phyloP scores from a whole-genome alignment of 37 sponge, comb jelly and placozoan genomes.

The Beroe ovata region DNA sequence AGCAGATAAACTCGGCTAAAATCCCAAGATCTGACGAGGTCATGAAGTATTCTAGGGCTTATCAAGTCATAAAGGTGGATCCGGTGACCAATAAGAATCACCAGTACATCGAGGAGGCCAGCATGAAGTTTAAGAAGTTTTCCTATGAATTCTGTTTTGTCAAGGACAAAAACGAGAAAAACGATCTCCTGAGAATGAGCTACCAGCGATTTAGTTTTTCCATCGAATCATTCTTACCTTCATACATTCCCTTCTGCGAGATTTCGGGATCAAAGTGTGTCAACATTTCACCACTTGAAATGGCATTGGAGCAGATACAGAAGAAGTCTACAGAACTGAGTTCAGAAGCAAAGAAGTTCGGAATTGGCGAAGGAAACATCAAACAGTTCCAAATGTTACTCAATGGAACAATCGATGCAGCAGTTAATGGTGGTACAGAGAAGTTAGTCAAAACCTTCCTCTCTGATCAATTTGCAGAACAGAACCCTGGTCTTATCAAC shows the following conservation, averaged over 20 bases:
- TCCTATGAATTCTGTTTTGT: conserved; percentile 7
- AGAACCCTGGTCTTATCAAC: not conserved
- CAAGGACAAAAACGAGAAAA: not conserved
- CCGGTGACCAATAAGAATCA: not conserved
- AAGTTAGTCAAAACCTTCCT: conserved; percentile 7
- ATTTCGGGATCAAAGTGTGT: not conserved
- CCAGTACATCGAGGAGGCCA: not conserved
- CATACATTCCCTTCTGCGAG: conserved; percentile 21
- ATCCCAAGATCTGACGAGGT: conserved; percentile 22
- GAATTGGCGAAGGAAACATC: not conserved
- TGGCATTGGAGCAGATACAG: conserved; percentile 36
- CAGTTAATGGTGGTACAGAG: conserved; percentile 50
- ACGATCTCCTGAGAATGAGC: conserved; percentile 39
- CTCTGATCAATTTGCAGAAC: not conserved
- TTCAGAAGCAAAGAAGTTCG: conserved; percentile 16
- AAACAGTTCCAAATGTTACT: conserved; percentile 57
- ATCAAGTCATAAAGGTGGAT: conserved; percentile 20
- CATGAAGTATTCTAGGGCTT: not conserved
- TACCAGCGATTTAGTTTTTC: not conserved
- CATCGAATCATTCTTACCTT: not conserved
- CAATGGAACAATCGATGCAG: conserved; percentile 61
- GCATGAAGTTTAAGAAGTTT: conserved; percentile 36
- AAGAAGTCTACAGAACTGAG: conserved; percentile 7
- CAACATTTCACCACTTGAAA: conserved; percentile 27
- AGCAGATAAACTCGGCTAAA: conserved; percentile 33